A percentile compares a stretch with the other conserved stretches of the same genome.
These are phyloP conservation scores for Arenaria interpres DNA, from an alignment of 2,113 vertebrate genomes.

Conservation along the genomic window DNA sequence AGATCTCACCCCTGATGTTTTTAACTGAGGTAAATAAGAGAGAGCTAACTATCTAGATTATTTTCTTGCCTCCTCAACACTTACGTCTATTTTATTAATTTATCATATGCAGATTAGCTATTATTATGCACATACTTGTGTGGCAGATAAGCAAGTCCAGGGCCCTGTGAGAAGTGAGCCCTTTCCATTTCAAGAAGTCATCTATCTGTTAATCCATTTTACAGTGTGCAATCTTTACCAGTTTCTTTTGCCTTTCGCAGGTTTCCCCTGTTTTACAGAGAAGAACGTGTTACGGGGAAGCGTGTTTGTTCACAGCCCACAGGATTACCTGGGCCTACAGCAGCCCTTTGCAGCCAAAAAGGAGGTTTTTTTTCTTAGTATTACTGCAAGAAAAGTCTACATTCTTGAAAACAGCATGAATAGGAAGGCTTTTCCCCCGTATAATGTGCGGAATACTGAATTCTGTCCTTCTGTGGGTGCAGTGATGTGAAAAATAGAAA, in stretches of 20 bases:
- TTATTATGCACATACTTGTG: slow-evolving; percentile 16
- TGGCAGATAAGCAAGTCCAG: slow-evolving; percentile 9
- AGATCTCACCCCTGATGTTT: background rate
- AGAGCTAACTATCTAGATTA: background rate
- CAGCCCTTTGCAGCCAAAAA: background rate
- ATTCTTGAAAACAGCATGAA: background rate
- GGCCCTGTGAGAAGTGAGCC: background rate
- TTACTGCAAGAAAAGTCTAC: background rate
- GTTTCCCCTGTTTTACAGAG: background rate
- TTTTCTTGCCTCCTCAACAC: background rate
- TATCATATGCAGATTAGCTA: background rate
- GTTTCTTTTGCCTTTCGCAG: background rate
- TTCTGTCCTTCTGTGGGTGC: slow-evolving; percentile 30
- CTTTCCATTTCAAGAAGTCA: slow-evolving; percentile 27
- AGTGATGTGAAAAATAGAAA: slow-evolving; percentile 64
- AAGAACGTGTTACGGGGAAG: background rate
- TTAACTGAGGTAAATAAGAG: background rate
- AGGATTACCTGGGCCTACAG: background rate
- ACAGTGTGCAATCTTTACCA: background rate
- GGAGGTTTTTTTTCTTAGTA: background rate
- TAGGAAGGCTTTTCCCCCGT: background rate
- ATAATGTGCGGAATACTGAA: background rate
- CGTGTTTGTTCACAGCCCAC: background rate
- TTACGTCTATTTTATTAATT: slow-evolving; percentile 23
- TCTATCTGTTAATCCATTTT: slow-evolving; percentile 18